Conservation (phyloP, 2,113 vertebrate species). For the Barbus barbus region DNA sequence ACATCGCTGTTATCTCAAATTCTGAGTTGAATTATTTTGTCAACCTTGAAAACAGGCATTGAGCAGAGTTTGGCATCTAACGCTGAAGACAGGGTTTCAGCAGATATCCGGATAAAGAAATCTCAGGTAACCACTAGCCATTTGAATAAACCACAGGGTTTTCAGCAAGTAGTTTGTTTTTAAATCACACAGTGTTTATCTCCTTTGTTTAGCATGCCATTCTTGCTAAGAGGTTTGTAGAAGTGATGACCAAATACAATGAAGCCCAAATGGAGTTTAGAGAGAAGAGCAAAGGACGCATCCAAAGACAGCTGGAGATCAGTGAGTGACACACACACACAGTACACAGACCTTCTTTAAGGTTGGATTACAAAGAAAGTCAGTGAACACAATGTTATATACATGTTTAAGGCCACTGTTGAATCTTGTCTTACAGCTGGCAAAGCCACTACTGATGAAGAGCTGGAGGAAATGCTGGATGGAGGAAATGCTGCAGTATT, state of each 20-base stretch:
- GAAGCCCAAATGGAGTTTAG: conserved; percentile 90
- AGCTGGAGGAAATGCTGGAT: conserved; percentile 95
- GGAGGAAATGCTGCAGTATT: conserved; percentile 91
- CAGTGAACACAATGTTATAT: not conserved
- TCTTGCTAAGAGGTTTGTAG: conserved; percentile 89
- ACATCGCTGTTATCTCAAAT: not conserved
- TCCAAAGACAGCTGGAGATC: conserved; percentile 90
- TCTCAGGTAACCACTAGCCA: conserved; percentile 80
- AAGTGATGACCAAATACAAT: conserved; percentile 94
- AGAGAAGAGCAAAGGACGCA: conserved; percentile 92
- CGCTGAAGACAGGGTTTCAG: conserved; percentile 79
- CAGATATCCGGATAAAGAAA: conserved; percentile 90
- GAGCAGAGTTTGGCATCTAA: conserved; percentile 73
- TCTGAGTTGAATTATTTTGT: not conserved
- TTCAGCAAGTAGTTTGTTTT: not conserved
- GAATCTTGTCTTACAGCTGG: conserved; percentile 75
- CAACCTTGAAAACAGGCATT: conserved; percentile 67
- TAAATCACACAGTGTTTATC: not conserved
- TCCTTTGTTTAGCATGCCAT: conserved; percentile 81
- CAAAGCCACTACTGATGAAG: conserved; percentile 89
- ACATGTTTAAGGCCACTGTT: not conserved
- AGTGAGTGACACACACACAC: conserved; percentile 77
- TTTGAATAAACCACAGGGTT: not conserved
- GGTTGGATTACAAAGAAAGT: not conserved
- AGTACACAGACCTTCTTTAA: not conserved